Evolutionary conservation across 2,888 invertebrate genomes (phyloP), one percentile per base, ranked within the genome.

Genomic region (Eubasilissa splendida): DNA sequence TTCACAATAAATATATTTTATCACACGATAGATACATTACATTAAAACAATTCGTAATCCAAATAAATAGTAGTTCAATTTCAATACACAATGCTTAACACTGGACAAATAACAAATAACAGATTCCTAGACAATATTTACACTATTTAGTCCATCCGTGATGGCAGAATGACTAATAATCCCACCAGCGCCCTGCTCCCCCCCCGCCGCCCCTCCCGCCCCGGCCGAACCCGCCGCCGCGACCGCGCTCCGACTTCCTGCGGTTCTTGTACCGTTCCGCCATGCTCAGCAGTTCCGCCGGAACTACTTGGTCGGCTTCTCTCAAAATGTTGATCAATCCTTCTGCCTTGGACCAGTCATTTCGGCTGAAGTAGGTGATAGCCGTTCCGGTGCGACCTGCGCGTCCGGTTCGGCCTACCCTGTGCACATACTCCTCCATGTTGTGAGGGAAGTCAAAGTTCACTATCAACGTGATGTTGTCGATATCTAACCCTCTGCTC

Each of bases 401-500:
- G 80, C 98, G 92, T 0, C 98, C 99, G 0, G 98, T 99, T 82
- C 99, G 92, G 0, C 98, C 98, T n/a, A 99, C 96, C 82, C 98
- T 92, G 87, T 99, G 98, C 0, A 97, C 97, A 88, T 98, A 99
- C 86, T 99, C 98, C 87, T 98, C 98, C 85, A 98, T 96, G 85
- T 97, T 96, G 22, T 95, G 92, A 0, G 98, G 98, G 86, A 98
- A 98, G 88, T 99, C 98, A 85, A 94, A 96, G 88, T 99, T 99
- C 50, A 98, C 89, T 1, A 99, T 97, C 88, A 97, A 95, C 89
- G 96, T 95, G 10, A 97, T 91, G 86, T 97, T 96, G 85, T 95
- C 94, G 76, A 97, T 97, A 87, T 99, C 99, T 77, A 99, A 93
- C 1, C 99, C 99, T 84, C 99, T 92, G 4, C 97, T 97, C 3